Percentiles rank a stretch among this genome's conserved stretches.
Evolutionary conservation across 2,888 invertebrate species (phyloP).

Genomic region (Tetranychus truncatus): DNA sequence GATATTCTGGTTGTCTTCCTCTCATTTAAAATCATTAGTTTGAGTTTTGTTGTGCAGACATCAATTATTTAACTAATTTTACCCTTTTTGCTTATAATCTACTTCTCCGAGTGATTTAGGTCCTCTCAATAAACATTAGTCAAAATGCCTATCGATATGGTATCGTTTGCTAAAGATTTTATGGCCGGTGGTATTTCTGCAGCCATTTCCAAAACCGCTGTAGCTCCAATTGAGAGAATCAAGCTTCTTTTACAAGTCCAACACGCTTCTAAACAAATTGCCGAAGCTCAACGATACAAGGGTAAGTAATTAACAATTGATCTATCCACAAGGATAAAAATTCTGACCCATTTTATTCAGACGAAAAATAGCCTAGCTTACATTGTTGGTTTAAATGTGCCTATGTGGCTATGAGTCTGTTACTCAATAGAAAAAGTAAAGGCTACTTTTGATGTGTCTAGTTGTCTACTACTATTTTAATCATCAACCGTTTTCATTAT

Average conservation of each 20-base stretch:
- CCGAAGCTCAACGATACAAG: constrained; percentile 37
- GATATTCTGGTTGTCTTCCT: too few species aligned
- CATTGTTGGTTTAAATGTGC: not conserved
- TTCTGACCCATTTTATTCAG: not conserved
- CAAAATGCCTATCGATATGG: constrained; percentile 4
- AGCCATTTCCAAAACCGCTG: constrained; percentile 34
- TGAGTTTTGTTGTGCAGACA: too few species aligned
- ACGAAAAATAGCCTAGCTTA: not conserved
- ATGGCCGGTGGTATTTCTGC: constrained; percentile 33
- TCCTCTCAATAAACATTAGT: not conserved
- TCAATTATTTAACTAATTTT: not conserved
- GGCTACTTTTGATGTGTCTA: not conserved
- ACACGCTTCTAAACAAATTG: constrained; percentile 31
- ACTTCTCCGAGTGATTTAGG: not conserved
- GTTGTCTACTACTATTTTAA: not conserved
- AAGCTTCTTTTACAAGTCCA: constrained; percentile 33
- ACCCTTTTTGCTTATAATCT: not conserved
- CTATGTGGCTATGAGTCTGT: too few species aligned
- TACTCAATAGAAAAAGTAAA: too few species aligned
- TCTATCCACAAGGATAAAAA: too few species aligned
- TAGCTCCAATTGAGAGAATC: constrained; percentile 35
- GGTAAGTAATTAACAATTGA: constrained; percentile 29
- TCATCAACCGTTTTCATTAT: not conserved
- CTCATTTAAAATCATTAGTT: too few species aligned
- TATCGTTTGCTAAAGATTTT: constrained; percentile 29